phyloP scores from a whole-genome alignment of 2,888 invertebrate species.

The Eurois occulta region DNA sequence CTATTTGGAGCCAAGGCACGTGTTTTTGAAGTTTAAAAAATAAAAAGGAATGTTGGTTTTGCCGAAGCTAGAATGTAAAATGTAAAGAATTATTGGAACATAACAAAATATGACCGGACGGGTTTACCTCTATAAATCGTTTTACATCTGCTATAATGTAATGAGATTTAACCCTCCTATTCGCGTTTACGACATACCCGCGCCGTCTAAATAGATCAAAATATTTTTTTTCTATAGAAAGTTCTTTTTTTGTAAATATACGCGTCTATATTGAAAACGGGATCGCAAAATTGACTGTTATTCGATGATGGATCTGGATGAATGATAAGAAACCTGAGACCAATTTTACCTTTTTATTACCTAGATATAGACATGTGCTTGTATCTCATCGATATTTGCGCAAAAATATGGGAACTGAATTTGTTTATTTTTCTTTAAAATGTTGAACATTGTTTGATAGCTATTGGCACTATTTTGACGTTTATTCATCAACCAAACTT shows the following conservation, averaged over 20 bases:
- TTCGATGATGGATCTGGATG: constrained; percentile 24
- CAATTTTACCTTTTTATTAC: neutral
- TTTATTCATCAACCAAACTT: neutral
- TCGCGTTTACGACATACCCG: constrained; percentile 85
- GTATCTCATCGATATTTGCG: neutral
- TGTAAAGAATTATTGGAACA: constrained; percentile 86
- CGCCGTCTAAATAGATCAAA: constrained; percentile 82
- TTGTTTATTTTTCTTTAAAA: neutral
- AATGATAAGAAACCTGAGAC: constrained; percentile 8
- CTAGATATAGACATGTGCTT: neutral
- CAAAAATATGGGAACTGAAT: neutral
- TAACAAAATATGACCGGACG: constrained; percentile 86
- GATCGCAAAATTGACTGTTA: constrained; percentile 15
- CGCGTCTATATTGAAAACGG: constrained; percentile 45
- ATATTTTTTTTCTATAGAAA: constrained; percentile 76
- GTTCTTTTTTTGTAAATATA: constrained; percentile 63
- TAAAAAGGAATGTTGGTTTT: constrained; percentile 63
- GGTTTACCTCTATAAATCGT: constrained; percentile 86
- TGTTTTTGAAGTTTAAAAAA: constrained; percentile 71
- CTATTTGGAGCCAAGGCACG: constrained; percentile 76
- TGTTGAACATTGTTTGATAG: neutral
- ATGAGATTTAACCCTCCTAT: constrained; percentile 88
- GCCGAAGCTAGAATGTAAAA: constrained; percentile 67
- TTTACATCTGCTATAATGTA: constrained; percentile 89
- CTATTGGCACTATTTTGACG: neutral